Percentiles rank a stretch among this genome's conserved stretches.
These are phyloP conservation scores for Callinectes sapidus DNA, from an alignment of 2,888 invertebrate genomes.

Conservation along the genomic window DNA sequence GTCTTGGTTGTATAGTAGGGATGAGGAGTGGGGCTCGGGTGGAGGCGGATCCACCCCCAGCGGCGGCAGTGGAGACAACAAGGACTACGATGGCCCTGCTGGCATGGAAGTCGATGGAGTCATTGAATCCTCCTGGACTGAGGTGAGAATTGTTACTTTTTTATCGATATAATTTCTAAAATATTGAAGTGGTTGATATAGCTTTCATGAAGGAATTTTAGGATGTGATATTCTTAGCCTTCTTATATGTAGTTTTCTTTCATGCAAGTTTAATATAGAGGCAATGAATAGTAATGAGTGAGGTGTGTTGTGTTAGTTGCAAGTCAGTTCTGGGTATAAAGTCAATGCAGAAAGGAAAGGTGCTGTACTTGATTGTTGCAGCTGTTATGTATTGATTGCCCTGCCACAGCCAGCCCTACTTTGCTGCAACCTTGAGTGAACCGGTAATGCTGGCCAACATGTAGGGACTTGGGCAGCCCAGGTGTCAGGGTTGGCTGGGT, in stretches of 20 bases:
- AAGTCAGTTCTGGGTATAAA: not conserved
- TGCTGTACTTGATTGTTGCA: not conserved
- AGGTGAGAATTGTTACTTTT: constrained; percentile 75
- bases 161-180: not conserved
- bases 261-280: not conserved
- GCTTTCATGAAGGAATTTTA: not conserved
- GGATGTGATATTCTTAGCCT: not conserved
- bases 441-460: not conserved
- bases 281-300: not conserved
- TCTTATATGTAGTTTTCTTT: not conserved
- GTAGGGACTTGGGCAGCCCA: not conserved
- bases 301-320: not conserved
- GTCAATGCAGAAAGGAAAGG: not conserved
- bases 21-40: constrained; percentile 65
- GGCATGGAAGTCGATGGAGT: constrained; percentile 73
- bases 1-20: constrained; percentile 39
- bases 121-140: constrained; percentile 95
- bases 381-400: constrained; percentile 29
- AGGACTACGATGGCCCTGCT: constrained; percentile 72
- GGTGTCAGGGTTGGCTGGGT: not conserved
- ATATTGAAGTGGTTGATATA: not conserved
- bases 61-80: constrained; percentile 55
- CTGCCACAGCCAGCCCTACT: not conserved
- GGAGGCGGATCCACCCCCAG: constrained; percentile 48
- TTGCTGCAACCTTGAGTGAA: constrained; percentile 2